Conservation (phyloP, 2,888 invertebrate genomes). For the Perizoma affinitatum region DNA sequence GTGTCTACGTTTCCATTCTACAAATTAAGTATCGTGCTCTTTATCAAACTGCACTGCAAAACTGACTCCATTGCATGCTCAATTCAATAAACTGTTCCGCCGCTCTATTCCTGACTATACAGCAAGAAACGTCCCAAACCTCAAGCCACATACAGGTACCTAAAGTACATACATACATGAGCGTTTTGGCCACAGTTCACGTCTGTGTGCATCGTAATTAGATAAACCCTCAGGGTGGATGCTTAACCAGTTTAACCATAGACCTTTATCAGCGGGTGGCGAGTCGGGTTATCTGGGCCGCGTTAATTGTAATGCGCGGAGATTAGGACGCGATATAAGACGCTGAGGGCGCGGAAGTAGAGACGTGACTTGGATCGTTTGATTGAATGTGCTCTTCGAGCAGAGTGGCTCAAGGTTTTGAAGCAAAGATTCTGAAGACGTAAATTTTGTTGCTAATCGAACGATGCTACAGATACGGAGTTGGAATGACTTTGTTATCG, state of each 20-base stretch:
- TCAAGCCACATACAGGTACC: conserved; percentile 11
- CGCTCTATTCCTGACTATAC: conserved; percentile 19
- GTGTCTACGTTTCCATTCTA: no score
- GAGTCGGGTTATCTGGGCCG: conserved; percentile 81
- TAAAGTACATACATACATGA: conserved; percentile 24
- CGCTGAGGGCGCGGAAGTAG: conserved; percentile 43
- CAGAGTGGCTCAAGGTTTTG: conserved; percentile 15
- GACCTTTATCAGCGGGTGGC: conserved; percentile 82
- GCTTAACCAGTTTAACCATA: conserved; percentile 80
- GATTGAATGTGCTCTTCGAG: conserved; percentile 24
- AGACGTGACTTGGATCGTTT: conserved; percentile 52
- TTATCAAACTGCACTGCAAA: conserved; percentile 4
- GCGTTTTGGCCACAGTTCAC: conserved; percentile 38
- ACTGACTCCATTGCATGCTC: neutral
- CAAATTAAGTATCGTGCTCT: neutral
- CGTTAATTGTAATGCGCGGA: conserved; percentile 83
- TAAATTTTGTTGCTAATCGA: conserved; percentile 10
- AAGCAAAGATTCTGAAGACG: conserved; percentile 6
- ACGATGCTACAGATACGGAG: conserved; percentile 5
- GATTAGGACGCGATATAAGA: conserved; percentile 77
- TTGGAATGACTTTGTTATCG: conserved; percentile 5
- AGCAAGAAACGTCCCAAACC: conserved; percentile 22
- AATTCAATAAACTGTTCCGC: conserved; percentile 22
- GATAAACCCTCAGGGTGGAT: conserved; percentile 80
- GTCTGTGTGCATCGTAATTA: conserved; percentile 73